phyloP scores from a whole-genome alignment of 2,888 invertebrate species.

The Drosophila aldrichi region DNA sequence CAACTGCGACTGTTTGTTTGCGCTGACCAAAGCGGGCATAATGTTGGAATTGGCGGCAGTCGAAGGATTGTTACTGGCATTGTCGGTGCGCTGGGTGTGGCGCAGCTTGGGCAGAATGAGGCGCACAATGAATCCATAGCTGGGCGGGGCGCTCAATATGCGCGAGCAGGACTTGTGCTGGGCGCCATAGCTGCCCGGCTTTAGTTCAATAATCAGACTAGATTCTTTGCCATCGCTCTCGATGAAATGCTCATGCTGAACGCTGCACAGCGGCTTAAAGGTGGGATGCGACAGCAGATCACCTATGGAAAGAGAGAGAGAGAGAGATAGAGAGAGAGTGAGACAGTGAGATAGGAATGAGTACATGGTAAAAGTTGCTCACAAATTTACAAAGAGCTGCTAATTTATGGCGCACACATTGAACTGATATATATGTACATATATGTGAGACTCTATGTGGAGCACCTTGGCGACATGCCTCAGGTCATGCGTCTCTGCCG shows the following conservation, averaged over 20 bases:
- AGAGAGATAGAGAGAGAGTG: not conserved
- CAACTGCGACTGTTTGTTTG: slow-evolving; percentile 36
- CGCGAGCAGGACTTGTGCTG: slow-evolving; percentile 80
- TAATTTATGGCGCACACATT: slow-evolving; percentile 49
- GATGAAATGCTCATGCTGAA: slow-evolving; percentile 83
- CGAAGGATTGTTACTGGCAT: slow-evolving; percentile 14
- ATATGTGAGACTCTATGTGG: no score
- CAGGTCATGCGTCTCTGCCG: not conserved
- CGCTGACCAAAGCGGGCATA: slow-evolving; percentile 41
- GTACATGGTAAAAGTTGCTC: slow-evolving; percentile 7
- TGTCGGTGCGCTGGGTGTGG: slow-evolving; percentile 52
- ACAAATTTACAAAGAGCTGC: slow-evolving; percentile 48
- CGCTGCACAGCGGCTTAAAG: slow-evolving; percentile 83
- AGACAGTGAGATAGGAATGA: not conserved
- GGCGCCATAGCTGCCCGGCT: slow-evolving; percentile 71
- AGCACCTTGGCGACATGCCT: not conserved
- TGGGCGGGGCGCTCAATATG: slow-evolving; percentile 83
- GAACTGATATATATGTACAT: not conserved
- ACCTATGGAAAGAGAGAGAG: slow-evolving; percentile 65
- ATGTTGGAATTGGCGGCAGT: slow-evolving; percentile 34
- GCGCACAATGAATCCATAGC: slow-evolving; percentile 84
- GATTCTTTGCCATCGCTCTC: slow-evolving; percentile 85
- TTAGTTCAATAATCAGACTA: slow-evolving; percentile 84
- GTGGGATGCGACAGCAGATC: slow-evolving; percentile 80
- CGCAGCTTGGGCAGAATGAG: slow-evolving; percentile 83